Evolutionary conservation across 2,888 invertebrate genomes (phyloP).

Genomic region (Corythucha ciliata): DNA sequence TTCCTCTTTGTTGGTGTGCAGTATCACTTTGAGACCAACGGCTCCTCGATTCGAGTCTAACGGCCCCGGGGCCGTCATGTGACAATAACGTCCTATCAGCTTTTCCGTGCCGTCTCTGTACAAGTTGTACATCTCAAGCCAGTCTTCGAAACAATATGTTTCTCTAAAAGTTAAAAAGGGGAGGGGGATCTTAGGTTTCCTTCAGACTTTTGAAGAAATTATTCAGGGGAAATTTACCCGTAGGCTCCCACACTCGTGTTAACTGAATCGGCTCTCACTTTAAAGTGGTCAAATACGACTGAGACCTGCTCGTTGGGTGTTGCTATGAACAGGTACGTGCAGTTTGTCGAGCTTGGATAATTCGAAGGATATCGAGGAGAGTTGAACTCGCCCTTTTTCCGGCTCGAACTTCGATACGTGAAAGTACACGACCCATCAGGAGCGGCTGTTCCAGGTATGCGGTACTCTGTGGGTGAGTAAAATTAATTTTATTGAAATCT

Average conservation of each 20-base stretch:
- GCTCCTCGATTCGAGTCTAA: slow-evolving; percentile 84
- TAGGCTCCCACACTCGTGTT: slow-evolving; percentile 67
- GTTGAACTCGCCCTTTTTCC: slow-evolving; percentile 85
- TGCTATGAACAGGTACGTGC: slow-evolving; percentile 82
- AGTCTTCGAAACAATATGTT: slow-evolving; percentile 78
- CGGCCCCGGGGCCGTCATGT: slow-evolving; percentile 84
- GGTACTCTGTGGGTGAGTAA: slow-evolving; percentile 58
- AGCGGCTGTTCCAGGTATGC: slow-evolving; percentile 87
- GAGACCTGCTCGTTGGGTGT: slow-evolving; percentile 82
- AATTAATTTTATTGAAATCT: neutral
- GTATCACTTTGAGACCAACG: slow-evolving; percentile 73
- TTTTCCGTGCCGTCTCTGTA: slow-evolving; percentile 73
- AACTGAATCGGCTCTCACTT: slow-evolving; percentile 70
- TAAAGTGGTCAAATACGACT: slow-evolving; percentile 84
- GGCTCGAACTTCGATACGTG: slow-evolving; percentile 77
- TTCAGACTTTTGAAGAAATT: no score
- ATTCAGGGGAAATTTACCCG: slow-evolving; percentile 52
- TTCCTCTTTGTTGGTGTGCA: slow-evolving; percentile 77
- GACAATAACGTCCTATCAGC: slow-evolving; percentile 86
- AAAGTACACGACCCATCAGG: slow-evolving; percentile 87
- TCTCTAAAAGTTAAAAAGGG: slow-evolving; percentile 51
- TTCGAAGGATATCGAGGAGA: slow-evolving; percentile 93
- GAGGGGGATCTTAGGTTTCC: no score
- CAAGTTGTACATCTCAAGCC: slow-evolving; percentile 87
- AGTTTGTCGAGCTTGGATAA: slow-evolving; percentile 91